Base-by-base conservation (phyloP, 2,888 invertebrate genomes). In the Chamaedrilus cognettii region DNA sequence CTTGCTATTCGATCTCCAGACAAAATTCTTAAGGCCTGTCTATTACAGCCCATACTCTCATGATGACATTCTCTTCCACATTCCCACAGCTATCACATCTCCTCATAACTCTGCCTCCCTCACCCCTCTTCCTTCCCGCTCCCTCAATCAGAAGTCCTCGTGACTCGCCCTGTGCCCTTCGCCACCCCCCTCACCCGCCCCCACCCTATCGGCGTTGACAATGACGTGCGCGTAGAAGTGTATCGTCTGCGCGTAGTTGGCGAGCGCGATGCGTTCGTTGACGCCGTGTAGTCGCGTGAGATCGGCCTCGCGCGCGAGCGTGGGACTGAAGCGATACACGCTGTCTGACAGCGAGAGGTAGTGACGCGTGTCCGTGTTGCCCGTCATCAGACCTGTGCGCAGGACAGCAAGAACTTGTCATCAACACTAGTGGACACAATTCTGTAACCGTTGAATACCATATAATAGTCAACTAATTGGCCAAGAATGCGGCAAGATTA, bases 211-310 rank as follows among this genome's bases (percentile, higher is more conserved):
- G 32, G 85, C 78, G 76, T 85, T 85, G 60, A 77, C 74, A 50
- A 86, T 85, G 26, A 86, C 67, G 70, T 85, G 82, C 66, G 84
- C 82, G 73, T 82, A 87, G 74, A 86, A 86, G 71, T 85, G 84
- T 11, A 86, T 80, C 31, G 82, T 79, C 71, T 84, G 78, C 65
- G 84, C 79, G 71, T 84, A 86, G 72, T 86, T 84, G 55, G 79
- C 77, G 2, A 85, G 72, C 5, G 84, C 79, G 42, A 87, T 84
- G 30, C 85, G 77, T 75, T 87, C 87, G 75, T 87, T 83, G 72
- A 83, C 74, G n/a, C 86, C 86, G 77, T 87, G 87, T 72, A 85
- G 81, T 60, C 84, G 76, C 31, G 69, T 63, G 0, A 82, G 56
- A 69, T 85, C 84, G 2, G 75, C 76, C 7, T 79, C 78, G 56